phyloP scores from a whole-genome alignment of 2,888 invertebrate species.

The Yponomeuta evonymella region DNA sequence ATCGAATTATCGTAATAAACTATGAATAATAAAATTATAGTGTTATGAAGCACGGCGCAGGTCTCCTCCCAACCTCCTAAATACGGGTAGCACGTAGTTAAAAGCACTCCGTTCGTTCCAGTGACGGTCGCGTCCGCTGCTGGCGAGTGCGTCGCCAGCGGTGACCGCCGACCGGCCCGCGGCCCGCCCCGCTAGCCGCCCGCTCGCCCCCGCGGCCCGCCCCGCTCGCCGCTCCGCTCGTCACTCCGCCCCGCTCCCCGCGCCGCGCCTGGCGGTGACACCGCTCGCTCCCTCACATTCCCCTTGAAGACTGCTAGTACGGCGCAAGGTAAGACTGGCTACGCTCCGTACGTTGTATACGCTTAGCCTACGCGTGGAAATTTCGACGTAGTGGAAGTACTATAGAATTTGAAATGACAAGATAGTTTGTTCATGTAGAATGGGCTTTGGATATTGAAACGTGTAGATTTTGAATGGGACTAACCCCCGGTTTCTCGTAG shows the following conservation, averaged over 20 bases:
- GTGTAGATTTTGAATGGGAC: no score
- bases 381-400: no score
- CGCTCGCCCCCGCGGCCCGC: constrained; percentile 21
- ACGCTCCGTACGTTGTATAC: no score
- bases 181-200: constrained; percentile 21
- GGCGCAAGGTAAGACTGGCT: background rate
- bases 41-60: background rate
- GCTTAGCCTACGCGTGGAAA: no score
- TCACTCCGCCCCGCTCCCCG: constrained; percentile 9
- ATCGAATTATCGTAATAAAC: no score
- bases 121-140: constrained; percentile 59
- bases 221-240: constrained; percentile 21
- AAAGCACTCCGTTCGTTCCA: constrained; percentile 25
- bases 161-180: constrained; percentile 41
- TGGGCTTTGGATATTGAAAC: no score
- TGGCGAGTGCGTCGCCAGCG: constrained; percentile 51
- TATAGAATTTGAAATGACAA: no score
- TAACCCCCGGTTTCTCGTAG: no score
- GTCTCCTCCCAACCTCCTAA: background rate
- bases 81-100: background rate
- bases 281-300: background rate
- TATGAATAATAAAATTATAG: no score
- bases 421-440: no score
- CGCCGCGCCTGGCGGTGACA: constrained; percentile 20
- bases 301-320: background rate